Conservation (phyloP, 2,888 invertebrate genomes). For the Ditula angustiorana region DNA sequence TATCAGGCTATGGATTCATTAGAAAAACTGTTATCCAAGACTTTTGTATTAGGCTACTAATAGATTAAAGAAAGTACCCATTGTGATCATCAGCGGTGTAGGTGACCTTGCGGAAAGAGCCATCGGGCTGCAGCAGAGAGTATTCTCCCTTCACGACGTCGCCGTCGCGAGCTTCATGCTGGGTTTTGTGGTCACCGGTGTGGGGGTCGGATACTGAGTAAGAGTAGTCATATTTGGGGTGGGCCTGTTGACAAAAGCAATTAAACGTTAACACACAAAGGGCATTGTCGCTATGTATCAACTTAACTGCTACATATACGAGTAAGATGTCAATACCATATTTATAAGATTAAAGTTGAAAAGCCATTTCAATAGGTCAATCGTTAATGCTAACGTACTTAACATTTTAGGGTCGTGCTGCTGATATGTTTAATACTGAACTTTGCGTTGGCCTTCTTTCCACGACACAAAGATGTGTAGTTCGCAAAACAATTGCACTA, state of each 20-base stretch:
- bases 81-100: slow-evolving; percentile 83
- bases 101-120: slow-evolving; percentile 82
- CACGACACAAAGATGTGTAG: not conserved
- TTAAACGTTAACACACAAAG: not conserved
- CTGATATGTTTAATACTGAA: slow-evolving; percentile 26
- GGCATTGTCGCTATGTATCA: too few species aligned
- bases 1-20: not conserved
- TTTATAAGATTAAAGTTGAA: slow-evolving; percentile 11
- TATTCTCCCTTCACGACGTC: slow-evolving; percentile 81
- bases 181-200: slow-evolving; percentile 82
- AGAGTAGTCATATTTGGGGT: slow-evolving; percentile 82
- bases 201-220: slow-evolving; percentile 82
- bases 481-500: slow-evolving; percentile 5
- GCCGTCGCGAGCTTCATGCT: slow-evolving; percentile 78
- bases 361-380: slow-evolving; percentile 27
- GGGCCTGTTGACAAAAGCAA: slow-evolving; percentile 59
- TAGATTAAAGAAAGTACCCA: slow-evolving; percentile 55
- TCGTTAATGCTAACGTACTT: slow-evolving; percentile 21
- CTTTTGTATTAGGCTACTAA: not conserved
- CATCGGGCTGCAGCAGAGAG: slow-evolving; percentile 80
- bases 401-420: slow-evolving; percentile 32
- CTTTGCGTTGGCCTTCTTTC: slow-evolving; percentile 34
- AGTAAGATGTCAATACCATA: not conserved
- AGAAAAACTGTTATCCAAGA: not conserved
- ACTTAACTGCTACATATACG: too few species aligned